A percentile compares a stretch with the other conserved stretches of the same genome.
Evolutionary conservation across 1,140 invertebrate species (phyloP).

Genomic region (Eueides isabella): DNA sequence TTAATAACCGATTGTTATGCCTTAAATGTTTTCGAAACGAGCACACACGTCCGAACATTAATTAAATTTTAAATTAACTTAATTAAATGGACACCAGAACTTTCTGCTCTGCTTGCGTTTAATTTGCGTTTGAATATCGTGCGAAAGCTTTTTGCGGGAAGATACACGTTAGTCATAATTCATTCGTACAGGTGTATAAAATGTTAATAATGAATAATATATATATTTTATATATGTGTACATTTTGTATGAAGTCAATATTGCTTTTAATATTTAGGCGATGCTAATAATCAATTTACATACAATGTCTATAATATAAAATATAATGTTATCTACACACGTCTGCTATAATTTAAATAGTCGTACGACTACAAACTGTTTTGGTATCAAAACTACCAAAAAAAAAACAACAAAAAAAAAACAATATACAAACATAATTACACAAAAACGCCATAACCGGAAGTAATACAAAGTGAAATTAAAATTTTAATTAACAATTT

Average conservation of each 20-base stretch:
- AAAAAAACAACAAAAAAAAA: too few species aligned
- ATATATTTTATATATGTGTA: too few species aligned
- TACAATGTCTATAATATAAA: too few species aligned
- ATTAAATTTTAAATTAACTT: constrained; percentile 20
- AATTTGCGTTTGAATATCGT: constrained; percentile 23
- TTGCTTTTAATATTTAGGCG: neutral
- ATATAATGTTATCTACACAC: neutral
- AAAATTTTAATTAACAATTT: neutral
- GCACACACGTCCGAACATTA: constrained; percentile 11
- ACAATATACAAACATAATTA: neutral
- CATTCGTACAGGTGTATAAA: neutral
- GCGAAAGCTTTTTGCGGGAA: neutral
- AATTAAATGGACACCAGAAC: constrained; percentile 20
- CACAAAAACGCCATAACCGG: neutral
- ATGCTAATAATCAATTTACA: too few species aligned
- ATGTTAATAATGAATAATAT: too few species aligned
- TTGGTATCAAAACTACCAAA: too few species aligned
- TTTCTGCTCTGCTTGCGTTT: constrained; percentile 24
- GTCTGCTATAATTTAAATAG: neutral
- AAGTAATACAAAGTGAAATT: neutral
- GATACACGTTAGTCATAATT: neutral
- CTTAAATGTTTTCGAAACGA: neutral
- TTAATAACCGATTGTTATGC: neutral
- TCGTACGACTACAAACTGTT: too few species aligned
- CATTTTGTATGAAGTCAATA: neutral